Evolutionary conservation across 1,140 invertebrate species (phyloP), one percentile per base, ranked within the genome.

Genomic region (Drosophila leontia): DNA sequence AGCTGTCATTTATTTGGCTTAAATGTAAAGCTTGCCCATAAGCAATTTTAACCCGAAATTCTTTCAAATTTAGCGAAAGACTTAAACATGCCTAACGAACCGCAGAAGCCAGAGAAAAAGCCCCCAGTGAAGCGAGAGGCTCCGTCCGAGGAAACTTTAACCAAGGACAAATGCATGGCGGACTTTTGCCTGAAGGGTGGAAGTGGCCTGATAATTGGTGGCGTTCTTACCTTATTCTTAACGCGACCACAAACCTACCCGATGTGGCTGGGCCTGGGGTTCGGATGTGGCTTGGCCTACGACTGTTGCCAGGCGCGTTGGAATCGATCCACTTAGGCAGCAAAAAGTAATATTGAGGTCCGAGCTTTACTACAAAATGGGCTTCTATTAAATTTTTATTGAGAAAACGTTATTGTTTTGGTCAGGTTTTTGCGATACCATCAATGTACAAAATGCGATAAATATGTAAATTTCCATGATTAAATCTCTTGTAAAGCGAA

Each of bases 231-330:
- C 13, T n/a, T 80, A 9, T 79, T 41, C 37, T 80, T 79, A 29
- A 65, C 68, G 12, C 67, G 76, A 1, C 76, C 76, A 11, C 68
- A 78, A 19, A 80, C 76, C 26, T 80, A 72, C 47, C 77, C 77
- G 6, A 51, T 80, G n/a, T 80, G 77, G 77, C 32, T 80, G 26
- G 67, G 77, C 7, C 15, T 80, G 42, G 77, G 77, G 12, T 35
- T 80, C 35, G 77, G 77, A 11, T 44, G 65, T 58, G 77, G 77
- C n/a, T 6, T 80, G n/a, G 77, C 77, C 55, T 79, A 74, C 39
- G 77, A 80, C 45, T 79, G 76, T 29, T 80, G 77, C 34, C 76
- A 74, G 19, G 45, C 17, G 15, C 76, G 76, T 9, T 47, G 65
- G 44, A 78, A 50, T 63, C n/a, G 60, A 19, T 61, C 19, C 53